phyloP scores from a whole-genome alignment of 2,797 vertebrate species.

The Sorex maritimensis region DNA sequence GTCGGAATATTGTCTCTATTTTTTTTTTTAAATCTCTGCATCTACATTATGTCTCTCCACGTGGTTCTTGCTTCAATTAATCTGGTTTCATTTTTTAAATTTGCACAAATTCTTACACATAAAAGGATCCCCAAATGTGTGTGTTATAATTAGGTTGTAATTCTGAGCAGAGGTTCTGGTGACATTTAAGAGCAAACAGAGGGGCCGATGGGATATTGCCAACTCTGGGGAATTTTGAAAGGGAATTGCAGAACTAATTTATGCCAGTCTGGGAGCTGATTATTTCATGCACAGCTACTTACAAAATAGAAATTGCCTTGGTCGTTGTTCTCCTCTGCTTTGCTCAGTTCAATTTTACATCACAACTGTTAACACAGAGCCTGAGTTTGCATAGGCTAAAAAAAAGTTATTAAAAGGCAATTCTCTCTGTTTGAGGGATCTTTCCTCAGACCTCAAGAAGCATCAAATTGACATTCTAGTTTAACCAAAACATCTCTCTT shows the following conservation, averaged over 20 bases:
- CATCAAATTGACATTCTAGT: background rate
- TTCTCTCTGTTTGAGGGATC: slow-evolving; percentile 34
- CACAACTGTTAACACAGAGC: background rate
- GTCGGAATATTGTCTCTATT: slow-evolving; percentile 53
- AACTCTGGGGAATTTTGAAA: slow-evolving; percentile 15
- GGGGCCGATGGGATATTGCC: background rate
- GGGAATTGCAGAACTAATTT: slow-evolving; percentile 56
- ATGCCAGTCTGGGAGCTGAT: slow-evolving; percentile 9
- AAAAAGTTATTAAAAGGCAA: background rate
- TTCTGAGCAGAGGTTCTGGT: slow-evolving; percentile 71
- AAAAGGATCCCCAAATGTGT: slow-evolving; percentile 69
- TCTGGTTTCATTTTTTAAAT: slow-evolving; percentile 74
- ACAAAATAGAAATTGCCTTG: slow-evolving; percentile 54
- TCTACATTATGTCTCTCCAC: slow-evolving; percentile 66
- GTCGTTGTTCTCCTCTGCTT: background rate
- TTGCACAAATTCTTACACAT: slow-evolving; percentile 67
- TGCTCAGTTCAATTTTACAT: background rate
- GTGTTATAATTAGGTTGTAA: slow-evolving; percentile 79
- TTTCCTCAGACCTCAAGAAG: background rate
- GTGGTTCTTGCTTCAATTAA: slow-evolving; percentile 54
- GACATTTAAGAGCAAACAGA: slow-evolving; percentile 76
- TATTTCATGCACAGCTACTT: slow-evolving; percentile 41
- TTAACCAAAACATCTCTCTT: background rate
- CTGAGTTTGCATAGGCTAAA: background rate
- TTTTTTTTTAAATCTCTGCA: slow-evolving; percentile 56